These are phyloP conservation scores for Xerus inauris DNA, from an alignment of 2,113 vertebrate genomes.

Conservation along the genomic window DNA sequence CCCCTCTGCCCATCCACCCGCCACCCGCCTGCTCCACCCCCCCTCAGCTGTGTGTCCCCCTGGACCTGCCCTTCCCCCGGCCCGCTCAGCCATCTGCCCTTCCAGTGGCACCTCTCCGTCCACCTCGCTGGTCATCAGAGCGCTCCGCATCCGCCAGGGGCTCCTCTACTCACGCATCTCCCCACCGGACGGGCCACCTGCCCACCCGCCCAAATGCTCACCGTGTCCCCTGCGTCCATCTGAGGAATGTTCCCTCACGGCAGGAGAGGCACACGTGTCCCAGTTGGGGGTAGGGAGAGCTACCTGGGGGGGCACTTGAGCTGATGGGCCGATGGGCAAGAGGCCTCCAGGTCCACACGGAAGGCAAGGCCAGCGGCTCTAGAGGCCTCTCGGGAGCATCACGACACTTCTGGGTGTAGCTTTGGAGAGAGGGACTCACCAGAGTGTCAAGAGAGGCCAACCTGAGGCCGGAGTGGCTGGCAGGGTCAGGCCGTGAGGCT, in stretches of 20 bases:
- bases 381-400: too few species aligned
- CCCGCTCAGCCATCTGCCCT: too few species aligned
- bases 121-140: too few species aligned
- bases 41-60: neutral
- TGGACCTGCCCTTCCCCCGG: too few species aligned
- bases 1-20: neutral
- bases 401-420: neutral
- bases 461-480: neutral
- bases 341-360: neutral
- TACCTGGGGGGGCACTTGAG: neutral
- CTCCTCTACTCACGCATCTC: too few species aligned
- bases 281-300: neutral
- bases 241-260: neutral
- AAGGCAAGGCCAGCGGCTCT: neutral
- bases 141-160: too few species aligned
- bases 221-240: neutral
- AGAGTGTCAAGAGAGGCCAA: neutral
- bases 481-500: neutral
- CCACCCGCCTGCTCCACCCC: too few species aligned
- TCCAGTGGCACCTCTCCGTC: too few species aligned
- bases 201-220: neutral
- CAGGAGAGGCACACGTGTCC: neutral
- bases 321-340: fast-evolving
- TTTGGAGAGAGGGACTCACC: neutral
- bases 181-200: fast-evolving